Conservation (phyloP, 2,113 vertebrate species). For the Eclectus roratus region DNA sequence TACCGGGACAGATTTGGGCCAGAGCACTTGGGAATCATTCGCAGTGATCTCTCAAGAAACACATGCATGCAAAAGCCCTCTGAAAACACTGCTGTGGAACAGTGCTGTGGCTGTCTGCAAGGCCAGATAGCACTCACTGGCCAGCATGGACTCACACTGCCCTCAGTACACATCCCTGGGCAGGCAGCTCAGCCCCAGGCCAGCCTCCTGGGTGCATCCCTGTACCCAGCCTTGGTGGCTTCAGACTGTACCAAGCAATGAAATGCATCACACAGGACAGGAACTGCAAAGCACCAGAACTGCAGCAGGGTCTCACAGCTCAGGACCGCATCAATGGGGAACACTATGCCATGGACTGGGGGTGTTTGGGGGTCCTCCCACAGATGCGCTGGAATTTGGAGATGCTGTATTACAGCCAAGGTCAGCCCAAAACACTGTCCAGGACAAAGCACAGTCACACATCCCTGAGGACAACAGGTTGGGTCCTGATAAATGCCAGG, state of each 20-base stretch:
- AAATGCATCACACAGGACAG: background rate
- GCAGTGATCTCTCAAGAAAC: constrained; percentile 36
- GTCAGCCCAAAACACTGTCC: background rate
- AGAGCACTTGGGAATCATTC: constrained; percentile 54
- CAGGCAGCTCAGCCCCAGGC: background rate
- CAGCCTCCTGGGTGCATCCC: background rate
- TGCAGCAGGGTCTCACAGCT: background rate
- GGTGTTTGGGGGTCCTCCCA: background rate
- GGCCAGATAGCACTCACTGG: background rate
- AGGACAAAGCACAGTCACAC: background rate
- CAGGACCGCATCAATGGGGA: background rate
- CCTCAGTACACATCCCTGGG: background rate
- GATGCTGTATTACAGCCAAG: background rate
- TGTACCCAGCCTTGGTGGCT: background rate
- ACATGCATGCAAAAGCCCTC: background rate
- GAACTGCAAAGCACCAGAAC: background rate
- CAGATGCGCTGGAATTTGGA: background rate
- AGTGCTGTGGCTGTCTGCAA: background rate
- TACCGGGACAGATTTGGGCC: constrained; percentile 53
- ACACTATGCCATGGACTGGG: fast-evolving
- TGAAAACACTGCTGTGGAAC: background rate
- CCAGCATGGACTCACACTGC: background rate
- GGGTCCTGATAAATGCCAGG: background rate
- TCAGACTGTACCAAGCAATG: too few relatives aligned
- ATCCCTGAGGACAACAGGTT: background rate